Evolutionary conservation across 2,797 vertebrate species (phyloP).

Genomic region (Sparus aurata): DNA sequence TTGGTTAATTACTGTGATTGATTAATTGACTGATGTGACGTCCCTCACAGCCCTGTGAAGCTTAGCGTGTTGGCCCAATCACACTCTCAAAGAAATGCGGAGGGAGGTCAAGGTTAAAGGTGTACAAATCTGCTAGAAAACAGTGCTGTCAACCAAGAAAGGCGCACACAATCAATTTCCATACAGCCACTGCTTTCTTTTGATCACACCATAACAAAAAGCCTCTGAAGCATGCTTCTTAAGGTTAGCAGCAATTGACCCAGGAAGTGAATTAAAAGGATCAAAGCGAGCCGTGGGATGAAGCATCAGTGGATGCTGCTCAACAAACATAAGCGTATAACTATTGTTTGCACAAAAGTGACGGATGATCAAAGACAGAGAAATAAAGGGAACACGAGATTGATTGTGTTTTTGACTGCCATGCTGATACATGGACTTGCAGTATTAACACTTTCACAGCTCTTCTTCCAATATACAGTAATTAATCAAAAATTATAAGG

Average conservation of each 20-base stretch:
- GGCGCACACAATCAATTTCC: slow-evolving; percentile 34
- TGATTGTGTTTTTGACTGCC: slow-evolving; percentile 14
- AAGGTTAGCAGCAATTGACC: slow-evolving; percentile 52
- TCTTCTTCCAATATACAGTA: neutral
- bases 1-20: slow-evolving; percentile 71
- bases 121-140: slow-evolving; percentile 38
- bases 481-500: slow-evolving; percentile 22
- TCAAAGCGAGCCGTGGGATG: slow-evolving; percentile 50
- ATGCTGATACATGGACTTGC: slow-evolving; percentile 9
- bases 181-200: slow-evolving; percentile 44
- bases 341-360: slow-evolving; percentile 33
- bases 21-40: slow-evolving; percentile 61
- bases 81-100: slow-evolving; percentile 26
- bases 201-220: slow-evolving; percentile 50
- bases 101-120: slow-evolving; percentile 50
- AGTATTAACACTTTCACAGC: neutral
- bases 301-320: slow-evolving; percentile 34
- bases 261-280: slow-evolving; percentile 59
- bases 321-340: slow-evolving; percentile 26
- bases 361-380: slow-evolving; percentile 52
- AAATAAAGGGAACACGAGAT: slow-evolving; percentile 16
- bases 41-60: slow-evolving; percentile 38
- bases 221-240: slow-evolving; percentile 35
- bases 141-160: slow-evolving; percentile 28
- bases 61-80: slow-evolving; percentile 21